Percentiles rank a stretch among this genome's conserved stretches.
Conservation (phyloP, 1,140 invertebrate genomes). For the Aphidius ervi region DNA sequence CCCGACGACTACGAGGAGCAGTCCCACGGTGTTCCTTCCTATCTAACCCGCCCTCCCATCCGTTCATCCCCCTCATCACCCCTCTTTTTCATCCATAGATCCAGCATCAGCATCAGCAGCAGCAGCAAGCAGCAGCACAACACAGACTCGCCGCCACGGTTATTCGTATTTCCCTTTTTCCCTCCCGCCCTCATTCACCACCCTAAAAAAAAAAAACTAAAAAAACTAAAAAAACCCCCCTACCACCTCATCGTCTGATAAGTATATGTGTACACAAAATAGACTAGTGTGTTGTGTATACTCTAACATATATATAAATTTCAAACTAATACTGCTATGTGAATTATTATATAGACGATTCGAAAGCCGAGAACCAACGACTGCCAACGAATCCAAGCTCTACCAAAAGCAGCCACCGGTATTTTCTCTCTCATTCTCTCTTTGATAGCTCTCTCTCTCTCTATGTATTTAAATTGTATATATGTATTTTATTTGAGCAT, state of each 20-base stretch:
- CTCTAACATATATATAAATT: not conserved
- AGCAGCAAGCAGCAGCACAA: not conserved
- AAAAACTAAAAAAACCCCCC: no score
- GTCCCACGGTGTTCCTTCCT: conserved; percentile 18
- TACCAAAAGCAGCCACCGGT: no score
- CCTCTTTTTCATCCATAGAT: not conserved
- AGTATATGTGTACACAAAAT: no score
- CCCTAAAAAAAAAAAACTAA: no score
- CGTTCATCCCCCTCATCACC: conserved; percentile 1
- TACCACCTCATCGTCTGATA: no score
- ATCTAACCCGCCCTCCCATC: not conserved
- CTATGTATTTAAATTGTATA: not conserved
- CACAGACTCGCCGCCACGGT: not conserved
- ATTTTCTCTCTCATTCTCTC: no score
- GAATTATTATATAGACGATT: not conserved
- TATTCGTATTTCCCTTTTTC: no score
- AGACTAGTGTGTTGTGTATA: not conserved
- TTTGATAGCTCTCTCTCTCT: no score
- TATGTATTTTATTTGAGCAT: conserved; percentile 8
- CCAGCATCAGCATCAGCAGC: not conserved
- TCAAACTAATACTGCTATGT: not conserved
- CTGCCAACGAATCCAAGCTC: not conserved
- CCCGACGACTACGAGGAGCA: no score
- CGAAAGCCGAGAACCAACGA: not conserved
- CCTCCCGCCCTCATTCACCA: no score